These are phyloP conservation scores for Tachysurus vachellii DNA, from an alignment of 2,113 vertebrate species.

Conservation along the genomic window DNA sequence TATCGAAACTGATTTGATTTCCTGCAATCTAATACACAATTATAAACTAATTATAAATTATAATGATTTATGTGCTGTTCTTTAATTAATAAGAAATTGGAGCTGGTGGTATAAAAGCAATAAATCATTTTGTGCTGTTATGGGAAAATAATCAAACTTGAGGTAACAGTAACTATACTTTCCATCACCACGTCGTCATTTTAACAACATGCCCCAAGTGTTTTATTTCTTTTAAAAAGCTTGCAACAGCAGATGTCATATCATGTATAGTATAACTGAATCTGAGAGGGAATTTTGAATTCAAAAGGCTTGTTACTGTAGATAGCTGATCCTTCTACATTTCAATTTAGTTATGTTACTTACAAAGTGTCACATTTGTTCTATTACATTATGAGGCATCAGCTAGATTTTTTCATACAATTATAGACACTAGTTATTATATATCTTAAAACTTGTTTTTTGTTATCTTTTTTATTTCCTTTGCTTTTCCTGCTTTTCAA, in stretches of 20 bases:
- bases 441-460: too few species aligned
- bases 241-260: background rate
- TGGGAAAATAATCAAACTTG: background rate
- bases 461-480: too few species aligned
- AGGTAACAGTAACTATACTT: background rate
- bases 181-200: background rate
- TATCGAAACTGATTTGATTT: background rate
- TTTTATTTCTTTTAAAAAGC: background rate
- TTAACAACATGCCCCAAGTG: background rate
- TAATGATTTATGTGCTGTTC: background rate
- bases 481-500: too few species aligned
- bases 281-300: background rate
- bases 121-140: background rate
- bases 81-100: background rate
- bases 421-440: too few species aligned
- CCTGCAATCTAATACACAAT: background rate
- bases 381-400: background rate
- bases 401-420: too few species aligned
- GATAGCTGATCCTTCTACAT: background rate
- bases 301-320: background rate
- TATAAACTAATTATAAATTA: background rate
- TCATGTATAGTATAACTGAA: background rate
- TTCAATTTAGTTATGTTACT: background rate
- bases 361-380: background rate
- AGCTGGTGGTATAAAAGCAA: background rate